Evolutionary conservation across 1,140 invertebrate genomes (phyloP), one percentile per base, ranked within the genome.

Genomic region (Drosophila ohnishii): DNA sequence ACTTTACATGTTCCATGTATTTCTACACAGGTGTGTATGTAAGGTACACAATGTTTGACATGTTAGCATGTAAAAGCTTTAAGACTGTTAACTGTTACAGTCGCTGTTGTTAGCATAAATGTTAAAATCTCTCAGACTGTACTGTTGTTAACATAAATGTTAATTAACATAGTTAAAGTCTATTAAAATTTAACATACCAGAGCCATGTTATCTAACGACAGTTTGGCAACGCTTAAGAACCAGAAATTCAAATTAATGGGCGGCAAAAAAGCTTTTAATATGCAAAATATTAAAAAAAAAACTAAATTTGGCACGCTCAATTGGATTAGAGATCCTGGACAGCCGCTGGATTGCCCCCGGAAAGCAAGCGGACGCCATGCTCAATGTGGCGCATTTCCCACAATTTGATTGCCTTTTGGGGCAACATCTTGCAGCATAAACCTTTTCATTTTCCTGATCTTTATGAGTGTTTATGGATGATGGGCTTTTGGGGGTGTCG

Each of bases 391-490:
- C 61, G 19, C 45, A 53, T n/a, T 66, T 67, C 45, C n/a, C 66
- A 37, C 40, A 70, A 34, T 34, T 40, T 71, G 30, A 59, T 71
- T 34, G 30, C 65, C 42, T 13, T 30, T 9, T 30, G 13, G 19
- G 53, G 30, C 30, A 53, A 39, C 63, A 70, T 56, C 66, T 63
- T 67, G 64, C 28, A 40, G 62, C 60, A 28, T 37, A 67, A 67
- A 50, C 42, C 65, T 48, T 71, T 71, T 71, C 22, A 28, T 39
- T n/a, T 61, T 61, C 56, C 30, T 45, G 28, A 67, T 67, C 65
- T 66, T 66, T 70, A 59, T 59, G 44, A 32, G 30, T 70, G 53
- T 59, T 70, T 48, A 56, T 70, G 64, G 16, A 40, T 34, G 22
- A 40, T 25, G 40, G 62, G 32, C 50, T 51, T 19, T 34, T 1